phyloP scores from a whole-genome alignment of 2,888 invertebrate genomes.

The Platycheirus albimanus region DNA sequence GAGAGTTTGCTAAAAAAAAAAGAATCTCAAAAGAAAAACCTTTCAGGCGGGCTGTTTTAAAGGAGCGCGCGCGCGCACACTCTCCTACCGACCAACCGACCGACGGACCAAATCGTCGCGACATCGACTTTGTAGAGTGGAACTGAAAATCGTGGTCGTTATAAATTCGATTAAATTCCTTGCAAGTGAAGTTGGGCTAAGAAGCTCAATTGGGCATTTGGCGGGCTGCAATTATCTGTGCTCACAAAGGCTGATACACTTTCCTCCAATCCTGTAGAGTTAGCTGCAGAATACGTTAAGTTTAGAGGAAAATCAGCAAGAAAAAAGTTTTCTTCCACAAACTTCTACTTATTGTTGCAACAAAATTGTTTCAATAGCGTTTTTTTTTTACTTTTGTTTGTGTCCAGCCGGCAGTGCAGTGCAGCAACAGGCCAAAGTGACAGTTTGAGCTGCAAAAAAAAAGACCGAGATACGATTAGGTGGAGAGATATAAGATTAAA shows the following conservation, averaged over 20 bases:
- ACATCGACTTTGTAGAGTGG: conserved; percentile 19
- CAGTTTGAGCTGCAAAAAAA: conserved; percentile 39
- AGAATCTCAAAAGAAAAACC: conserved; percentile 53
- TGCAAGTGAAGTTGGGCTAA: conserved; percentile 41
- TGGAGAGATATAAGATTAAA: conserved; percentile 23
- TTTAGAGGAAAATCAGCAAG: conserved; percentile 16
- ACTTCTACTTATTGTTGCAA: conserved; percentile 26
- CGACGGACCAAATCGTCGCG: background rate
- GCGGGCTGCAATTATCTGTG: conserved; percentile 60
- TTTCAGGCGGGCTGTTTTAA: conserved; percentile 58
- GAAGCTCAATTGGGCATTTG: conserved; percentile 51
- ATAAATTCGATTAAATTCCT: conserved; percentile 68
- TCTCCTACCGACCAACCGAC: conserved; percentile 29
- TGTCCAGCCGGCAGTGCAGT: conserved; percentile 49
- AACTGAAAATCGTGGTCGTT: conserved; percentile 67
- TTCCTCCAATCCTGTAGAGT: conserved; percentile 6
- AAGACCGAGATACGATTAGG: conserved; percentile 42
- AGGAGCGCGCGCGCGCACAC: conserved; percentile 61
- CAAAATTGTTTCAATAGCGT: conserved; percentile 19
- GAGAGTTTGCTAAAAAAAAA: conserved; percentile 53
- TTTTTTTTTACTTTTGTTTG: conserved; percentile 49
- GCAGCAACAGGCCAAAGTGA: conserved; percentile 63
- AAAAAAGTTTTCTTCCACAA: conserved; percentile 18
- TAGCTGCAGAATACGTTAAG: too few relatives aligned
- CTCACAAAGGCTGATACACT: conserved; percentile 57